A percentile compares a stretch with the other conserved stretches of the same genome.
Conservation (phyloP, 1,140 invertebrate species). For the Brevipalpus yothersi region DNA sequence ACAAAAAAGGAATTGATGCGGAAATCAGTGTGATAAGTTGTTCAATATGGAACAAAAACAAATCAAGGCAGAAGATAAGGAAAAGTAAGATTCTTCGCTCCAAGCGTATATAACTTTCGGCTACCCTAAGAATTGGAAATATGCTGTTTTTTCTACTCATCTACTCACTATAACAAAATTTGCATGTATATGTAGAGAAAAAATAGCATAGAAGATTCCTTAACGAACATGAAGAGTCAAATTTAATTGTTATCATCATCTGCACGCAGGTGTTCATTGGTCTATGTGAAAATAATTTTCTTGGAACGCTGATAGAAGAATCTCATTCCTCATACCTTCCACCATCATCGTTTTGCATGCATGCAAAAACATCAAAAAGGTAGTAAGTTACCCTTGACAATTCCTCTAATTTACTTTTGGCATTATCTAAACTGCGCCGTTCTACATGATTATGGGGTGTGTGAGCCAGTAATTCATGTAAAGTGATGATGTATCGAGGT, state of each 20-base stretch:
- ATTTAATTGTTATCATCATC: too few relatives aligned
- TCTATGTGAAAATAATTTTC: too few relatives aligned
- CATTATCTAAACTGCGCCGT: slow-evolving; percentile 60
- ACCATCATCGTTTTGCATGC: neutral
- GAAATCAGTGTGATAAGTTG: neutral
- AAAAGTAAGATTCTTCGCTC: too few relatives aligned
- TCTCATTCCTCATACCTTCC: neutral
- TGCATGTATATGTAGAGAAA: neutral
- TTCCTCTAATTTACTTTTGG: slow-evolving; percentile 62
- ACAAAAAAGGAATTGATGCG: neutral
- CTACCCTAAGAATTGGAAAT: too few relatives aligned
- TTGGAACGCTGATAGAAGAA: too few relatives aligned
- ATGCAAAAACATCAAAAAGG: too few relatives aligned
- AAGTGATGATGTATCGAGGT: slow-evolving; percentile 68
- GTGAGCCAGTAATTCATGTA: slow-evolving; percentile 70
- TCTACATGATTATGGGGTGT: slow-evolving; percentile 88
- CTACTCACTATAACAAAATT: too few relatives aligned
- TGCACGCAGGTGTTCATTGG: too few relatives aligned
- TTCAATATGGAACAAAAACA: neutral
- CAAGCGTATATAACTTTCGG: too few relatives aligned
- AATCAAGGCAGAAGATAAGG: neutral
- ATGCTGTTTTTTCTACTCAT: too few relatives aligned
- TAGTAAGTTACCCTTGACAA: slow-evolving; percentile 34
- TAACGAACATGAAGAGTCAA: neutral
- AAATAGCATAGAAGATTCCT: neutral